Evolutionary conservation across 2,113 vertebrate species (phyloP).

Genomic region (Channa maculata): DNA sequence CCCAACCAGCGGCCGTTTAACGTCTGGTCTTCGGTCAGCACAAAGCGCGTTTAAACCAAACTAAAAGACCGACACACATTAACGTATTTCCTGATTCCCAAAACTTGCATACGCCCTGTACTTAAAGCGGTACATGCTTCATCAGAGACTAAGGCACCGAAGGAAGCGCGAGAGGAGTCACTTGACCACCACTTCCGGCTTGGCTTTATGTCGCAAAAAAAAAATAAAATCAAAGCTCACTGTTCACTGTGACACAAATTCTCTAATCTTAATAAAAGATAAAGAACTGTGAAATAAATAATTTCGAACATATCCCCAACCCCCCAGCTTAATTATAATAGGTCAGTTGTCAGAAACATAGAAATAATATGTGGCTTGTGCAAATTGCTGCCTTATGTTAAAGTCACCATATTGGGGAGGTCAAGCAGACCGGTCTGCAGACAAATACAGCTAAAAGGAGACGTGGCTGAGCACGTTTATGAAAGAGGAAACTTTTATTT

Average conservation of each 20-base stretch:
- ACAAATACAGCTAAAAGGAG: too few species aligned
- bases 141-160: background rate
- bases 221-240: background rate
- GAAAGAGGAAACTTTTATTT: too few species aligned
- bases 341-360: too few species aligned
- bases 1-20: background rate
- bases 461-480: too few species aligned
- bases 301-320: too few species aligned
- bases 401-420: too few species aligned
- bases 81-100: slow-evolving; percentile 60
- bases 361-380: too few species aligned
- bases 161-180: background rate
- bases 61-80: background rate
- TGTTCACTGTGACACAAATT: background rate
- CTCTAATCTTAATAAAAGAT: too few species aligned
- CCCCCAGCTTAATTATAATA: too few species aligned
- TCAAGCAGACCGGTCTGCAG: too few species aligned
- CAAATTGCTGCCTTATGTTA: too few species aligned
- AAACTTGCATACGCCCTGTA: slow-evolving; percentile 56
- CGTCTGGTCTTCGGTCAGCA: background rate
- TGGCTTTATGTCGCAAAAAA: background rate
- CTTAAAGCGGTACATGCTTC: slow-evolving; percentile 9
- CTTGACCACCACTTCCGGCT: background rate
- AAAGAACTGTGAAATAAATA: too few species aligned
- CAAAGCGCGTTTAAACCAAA: background rate